Conservation (phyloP, 2,797 vertebrate species). For the Xerus rutilus region DNA sequence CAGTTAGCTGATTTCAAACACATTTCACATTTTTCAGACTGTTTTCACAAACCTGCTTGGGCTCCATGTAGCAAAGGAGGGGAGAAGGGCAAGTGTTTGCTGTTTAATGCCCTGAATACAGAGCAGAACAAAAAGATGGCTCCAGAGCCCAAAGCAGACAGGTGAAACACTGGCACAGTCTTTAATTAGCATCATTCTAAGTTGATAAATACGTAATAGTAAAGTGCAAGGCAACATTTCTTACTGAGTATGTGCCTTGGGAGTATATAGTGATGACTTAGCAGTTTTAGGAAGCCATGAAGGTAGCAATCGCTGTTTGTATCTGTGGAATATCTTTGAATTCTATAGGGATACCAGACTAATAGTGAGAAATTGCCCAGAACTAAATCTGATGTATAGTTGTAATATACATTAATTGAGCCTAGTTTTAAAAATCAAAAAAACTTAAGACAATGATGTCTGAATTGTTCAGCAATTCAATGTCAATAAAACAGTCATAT, state of each 20-base stretch:
- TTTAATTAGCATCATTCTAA: not conserved
- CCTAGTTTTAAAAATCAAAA: slow-evolving; percentile 29
- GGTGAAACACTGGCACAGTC: not conserved
- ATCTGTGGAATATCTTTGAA: not conserved
- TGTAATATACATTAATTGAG: not conserved
- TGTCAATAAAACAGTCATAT: not conserved
- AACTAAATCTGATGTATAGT: not conserved
- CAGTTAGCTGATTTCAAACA: not conserved
- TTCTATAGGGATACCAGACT: not conserved
- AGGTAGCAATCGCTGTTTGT: not conserved
- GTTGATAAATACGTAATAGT: too few relatives aligned
- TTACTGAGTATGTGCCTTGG: not conserved
- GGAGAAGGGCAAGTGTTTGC: not conserved
- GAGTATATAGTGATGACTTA: too few relatives aligned
- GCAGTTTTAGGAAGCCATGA: not conserved
- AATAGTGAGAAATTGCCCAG: not conserved
- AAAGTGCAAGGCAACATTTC: too few relatives aligned
- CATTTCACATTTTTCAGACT: not conserved
- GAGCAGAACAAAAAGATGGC: not conserved
- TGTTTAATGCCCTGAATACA: not conserved
- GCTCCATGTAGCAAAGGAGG: not conserved
- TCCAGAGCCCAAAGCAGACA: not conserved
- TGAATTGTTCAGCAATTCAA: not conserved
- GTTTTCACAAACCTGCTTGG: not conserved
- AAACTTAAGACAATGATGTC: not conserved